Percentiles rank a stretch among this genome's conserved stretches.
phyloP scores from a whole-genome alignment of 2,797 vertebrate genomes.

The Rhinophrynus dorsalis region DNA sequence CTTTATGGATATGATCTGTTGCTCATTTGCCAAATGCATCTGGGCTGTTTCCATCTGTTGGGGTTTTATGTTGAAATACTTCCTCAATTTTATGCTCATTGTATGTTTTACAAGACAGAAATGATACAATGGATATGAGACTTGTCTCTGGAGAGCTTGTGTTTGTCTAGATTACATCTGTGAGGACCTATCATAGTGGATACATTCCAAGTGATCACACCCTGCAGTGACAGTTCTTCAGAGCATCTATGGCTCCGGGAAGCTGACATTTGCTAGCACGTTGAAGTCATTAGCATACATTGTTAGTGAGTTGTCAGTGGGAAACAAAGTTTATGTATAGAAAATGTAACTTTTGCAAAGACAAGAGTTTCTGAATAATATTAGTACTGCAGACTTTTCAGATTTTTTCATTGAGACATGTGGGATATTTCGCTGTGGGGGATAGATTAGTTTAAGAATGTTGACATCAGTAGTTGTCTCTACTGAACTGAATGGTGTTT shows the following conservation, averaged over 20 bases:
- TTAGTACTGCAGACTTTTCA: no score
- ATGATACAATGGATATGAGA: neutral
- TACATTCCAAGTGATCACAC: neutral
- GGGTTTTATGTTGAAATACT: neutral
- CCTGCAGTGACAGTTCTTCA: neutral
- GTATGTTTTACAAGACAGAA: neutral
- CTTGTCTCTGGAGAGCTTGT: neutral
- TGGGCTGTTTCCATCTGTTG: neutral
- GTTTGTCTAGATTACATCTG: neutral
- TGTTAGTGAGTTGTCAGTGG: neutral
- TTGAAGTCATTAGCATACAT: conserved; percentile 6
- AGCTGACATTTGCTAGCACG: neutral
- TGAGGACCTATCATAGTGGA: neutral
- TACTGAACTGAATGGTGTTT: no score
- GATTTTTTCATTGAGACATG: no score
- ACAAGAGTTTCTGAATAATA: no score
- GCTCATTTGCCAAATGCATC: no score
- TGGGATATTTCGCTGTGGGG: no score
- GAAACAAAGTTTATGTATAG: neutral
- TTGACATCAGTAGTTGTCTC: no score
- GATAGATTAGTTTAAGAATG: no score
- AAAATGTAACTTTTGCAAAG: neutral
- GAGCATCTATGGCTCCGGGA: neutral
- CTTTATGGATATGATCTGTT: no score
- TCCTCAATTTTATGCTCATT: neutral